Conservation (phyloP, 1,140 invertebrate genomes). For the Stegodyphus mimosarum region DNA sequence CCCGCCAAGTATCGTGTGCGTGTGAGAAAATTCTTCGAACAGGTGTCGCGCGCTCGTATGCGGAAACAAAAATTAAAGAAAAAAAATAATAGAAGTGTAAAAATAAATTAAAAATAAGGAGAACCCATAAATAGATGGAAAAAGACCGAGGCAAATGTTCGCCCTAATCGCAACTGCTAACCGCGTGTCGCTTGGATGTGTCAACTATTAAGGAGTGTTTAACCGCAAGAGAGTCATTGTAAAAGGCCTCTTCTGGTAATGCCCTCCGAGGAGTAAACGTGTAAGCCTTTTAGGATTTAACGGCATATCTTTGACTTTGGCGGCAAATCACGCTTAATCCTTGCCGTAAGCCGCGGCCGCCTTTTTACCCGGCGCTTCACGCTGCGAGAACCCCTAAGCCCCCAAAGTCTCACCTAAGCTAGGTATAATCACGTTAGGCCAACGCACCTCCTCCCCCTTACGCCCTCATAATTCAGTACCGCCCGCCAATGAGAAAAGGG, state of each 20-base stretch:
- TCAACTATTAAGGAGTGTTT: conserved; percentile 60
- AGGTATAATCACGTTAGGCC: conserved; percentile 62
- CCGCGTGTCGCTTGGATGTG: conserved; percentile 45
- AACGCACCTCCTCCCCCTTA: conserved; percentile 38
- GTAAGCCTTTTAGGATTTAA: conserved; percentile 62
- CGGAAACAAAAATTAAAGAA: neutral
- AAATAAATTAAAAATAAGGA: conserved; percentile 6
- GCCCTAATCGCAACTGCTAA: conserved; percentile 37
- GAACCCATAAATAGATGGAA: neutral
- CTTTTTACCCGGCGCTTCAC: conserved; percentile 53
- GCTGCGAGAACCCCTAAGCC: conserved; percentile 54
- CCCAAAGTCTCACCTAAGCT: conserved; percentile 60
- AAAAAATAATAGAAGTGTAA: neutral
- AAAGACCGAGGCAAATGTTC: conserved; percentile 4
- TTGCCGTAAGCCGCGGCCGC: conserved; percentile 42
- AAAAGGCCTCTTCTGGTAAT: conserved; percentile 57
- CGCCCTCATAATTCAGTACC: conserved; percentile 55
- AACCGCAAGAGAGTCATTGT: conserved; percentile 53
- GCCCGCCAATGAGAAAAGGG: conserved; percentile 42
- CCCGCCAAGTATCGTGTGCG: neutral
- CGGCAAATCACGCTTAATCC: conserved; percentile 61
- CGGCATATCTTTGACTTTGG: conserved; percentile 61
- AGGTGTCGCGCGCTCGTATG: conserved; percentile 12
- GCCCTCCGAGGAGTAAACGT: conserved; percentile 55
- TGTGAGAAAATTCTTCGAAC: conserved; percentile 37